Evolutionary conservation across 2,113 vertebrate genomes (phyloP).

Genomic region (Collichthys lucidus): DNA sequence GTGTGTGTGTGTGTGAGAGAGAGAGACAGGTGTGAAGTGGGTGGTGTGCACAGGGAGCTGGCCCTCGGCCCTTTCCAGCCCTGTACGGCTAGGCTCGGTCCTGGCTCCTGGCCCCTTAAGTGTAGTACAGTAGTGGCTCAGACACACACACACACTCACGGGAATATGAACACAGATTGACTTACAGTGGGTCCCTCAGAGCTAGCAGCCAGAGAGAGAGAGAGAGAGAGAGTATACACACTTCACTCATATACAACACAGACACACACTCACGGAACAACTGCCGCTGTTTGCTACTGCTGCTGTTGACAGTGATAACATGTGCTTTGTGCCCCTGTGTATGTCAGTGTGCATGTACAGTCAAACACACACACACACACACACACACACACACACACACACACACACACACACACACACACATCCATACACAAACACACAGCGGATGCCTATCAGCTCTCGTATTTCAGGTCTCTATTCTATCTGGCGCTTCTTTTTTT

Average conservation of each 20-base stretch:
- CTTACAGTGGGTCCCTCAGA: constrained; percentile 71
- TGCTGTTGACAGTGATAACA: constrained; percentile 81
- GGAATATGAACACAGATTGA: constrained; percentile 69
- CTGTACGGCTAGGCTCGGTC: constrained; percentile 52
- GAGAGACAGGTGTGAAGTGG: constrained; percentile 78
- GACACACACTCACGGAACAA: constrained; percentile 54
- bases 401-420: constrained; percentile 35
- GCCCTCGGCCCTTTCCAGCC: constrained; percentile 68
- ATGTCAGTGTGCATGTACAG: constrained; percentile 35
- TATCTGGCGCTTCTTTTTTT: constrained; percentile 1
- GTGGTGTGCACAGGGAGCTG: constrained; percentile 68
- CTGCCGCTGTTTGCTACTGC: constrained; percentile 71
- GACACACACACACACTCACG: constrained; percentile 22
- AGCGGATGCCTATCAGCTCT: constrained; percentile 60
- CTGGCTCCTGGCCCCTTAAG: constrained; percentile 62
- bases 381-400: constrained; percentile 10
- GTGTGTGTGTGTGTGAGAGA: constrained; percentile 34
- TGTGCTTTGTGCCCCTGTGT: constrained; percentile 70
- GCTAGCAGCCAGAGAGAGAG: constrained; percentile 60
- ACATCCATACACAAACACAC: constrained; percentile 50
- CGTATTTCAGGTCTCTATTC: constrained; percentile 64
- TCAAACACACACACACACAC: constrained; percentile 22
- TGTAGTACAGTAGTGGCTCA: constrained; percentile 57
- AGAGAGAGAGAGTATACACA: constrained; percentile 55
- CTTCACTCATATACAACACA: constrained; percentile 57